Conservation (phyloP, 2,797 vertebrate species). For the Esox lucius region DNA sequence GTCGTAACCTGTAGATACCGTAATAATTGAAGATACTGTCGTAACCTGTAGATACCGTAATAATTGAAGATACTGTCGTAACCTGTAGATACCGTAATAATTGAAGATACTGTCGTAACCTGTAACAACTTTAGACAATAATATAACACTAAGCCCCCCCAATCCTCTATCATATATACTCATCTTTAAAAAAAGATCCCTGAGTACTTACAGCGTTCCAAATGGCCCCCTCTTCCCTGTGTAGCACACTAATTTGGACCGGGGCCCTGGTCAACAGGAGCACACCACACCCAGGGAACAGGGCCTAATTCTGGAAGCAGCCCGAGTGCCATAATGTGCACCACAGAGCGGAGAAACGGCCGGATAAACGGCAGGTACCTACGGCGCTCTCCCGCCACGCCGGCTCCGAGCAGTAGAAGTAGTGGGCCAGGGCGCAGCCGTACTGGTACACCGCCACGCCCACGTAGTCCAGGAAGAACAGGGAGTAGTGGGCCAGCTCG, state of each 20-base stretch:
- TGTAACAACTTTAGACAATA: not conserved
- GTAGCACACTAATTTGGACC: too few relatives aligned
- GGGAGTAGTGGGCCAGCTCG: conserved; percentile 81
- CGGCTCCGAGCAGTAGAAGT: conserved; percentile 82
- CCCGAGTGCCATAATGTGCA: not conserved
- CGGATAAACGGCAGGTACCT: not conserved
- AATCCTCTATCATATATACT: too few relatives aligned
- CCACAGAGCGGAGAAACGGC: conserved; percentile 62
- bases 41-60: too few relatives aligned
- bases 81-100: too few relatives aligned
- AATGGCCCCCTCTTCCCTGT: not conserved
- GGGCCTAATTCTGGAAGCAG: conserved; percentile 73
- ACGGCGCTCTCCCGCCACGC: conserved; percentile 80
- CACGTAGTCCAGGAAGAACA: conserved; percentile 85
- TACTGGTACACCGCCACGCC: conserved; percentile 87
- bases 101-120: too few relatives aligned
- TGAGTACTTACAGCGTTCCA: not conserved
- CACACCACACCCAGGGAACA: conserved; percentile 69
- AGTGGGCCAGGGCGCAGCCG: conserved; percentile 83
- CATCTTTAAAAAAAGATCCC: not conserved
- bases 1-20: too few relatives aligned
- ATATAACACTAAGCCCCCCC: not conserved
- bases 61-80: too few relatives aligned
- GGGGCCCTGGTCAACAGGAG: not conserved
- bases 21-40: too few relatives aligned